These are phyloP conservation scores for Carpatolechia fugitivella DNA, from an alignment of 2,888 invertebrate genomes.

Conservation along the genomic window DNA sequence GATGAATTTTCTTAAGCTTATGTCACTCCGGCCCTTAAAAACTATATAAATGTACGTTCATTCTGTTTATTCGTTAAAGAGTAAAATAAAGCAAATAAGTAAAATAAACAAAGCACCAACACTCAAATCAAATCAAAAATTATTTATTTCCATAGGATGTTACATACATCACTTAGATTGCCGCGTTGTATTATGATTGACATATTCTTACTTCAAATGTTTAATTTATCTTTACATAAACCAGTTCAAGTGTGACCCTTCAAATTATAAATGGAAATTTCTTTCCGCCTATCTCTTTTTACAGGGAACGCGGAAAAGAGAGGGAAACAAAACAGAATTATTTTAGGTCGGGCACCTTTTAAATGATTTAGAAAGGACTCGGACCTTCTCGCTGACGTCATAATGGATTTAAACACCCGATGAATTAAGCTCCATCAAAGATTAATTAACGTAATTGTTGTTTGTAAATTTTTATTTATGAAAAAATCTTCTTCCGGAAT, in stretches of 20 bases:
- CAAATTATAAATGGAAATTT: constrained; percentile 57
- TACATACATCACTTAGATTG: too few species aligned
- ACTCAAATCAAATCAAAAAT: not conserved
- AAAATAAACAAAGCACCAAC: too few species aligned
- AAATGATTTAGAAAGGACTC: constrained; percentile 44
- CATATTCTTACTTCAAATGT: too few species aligned
- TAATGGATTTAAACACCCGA: constrained; percentile 43
- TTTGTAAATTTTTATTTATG: too few species aligned
- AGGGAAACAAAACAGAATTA: constrained; percentile 38
- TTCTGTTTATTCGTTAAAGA: too few species aligned
- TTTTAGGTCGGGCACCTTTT: constrained; percentile 42
- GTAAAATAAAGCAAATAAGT: too few species aligned
- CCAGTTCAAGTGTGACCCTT: constrained; percentile 11
- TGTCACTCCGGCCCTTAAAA: too few species aligned
- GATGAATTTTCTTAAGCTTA: too few species aligned
- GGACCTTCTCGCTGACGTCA: constrained; percentile 32
- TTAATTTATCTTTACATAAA: too few species aligned
- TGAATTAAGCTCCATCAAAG: constrained; percentile 31
- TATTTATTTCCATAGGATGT: not conserved
- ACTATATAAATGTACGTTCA: too few species aligned
- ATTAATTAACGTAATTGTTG: constrained; percentile 12
- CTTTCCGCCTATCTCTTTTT: constrained; percentile 38
- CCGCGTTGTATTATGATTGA: too few species aligned
- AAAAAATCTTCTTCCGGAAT: too few species aligned
- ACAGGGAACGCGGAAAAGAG: constrained; percentile 33